A percentile compares a stretch with the other conserved stretches of the same genome.
phyloP scores from a whole-genome alignment of 2,797 vertebrate genomes.

The Bufotes viridis region DNA sequence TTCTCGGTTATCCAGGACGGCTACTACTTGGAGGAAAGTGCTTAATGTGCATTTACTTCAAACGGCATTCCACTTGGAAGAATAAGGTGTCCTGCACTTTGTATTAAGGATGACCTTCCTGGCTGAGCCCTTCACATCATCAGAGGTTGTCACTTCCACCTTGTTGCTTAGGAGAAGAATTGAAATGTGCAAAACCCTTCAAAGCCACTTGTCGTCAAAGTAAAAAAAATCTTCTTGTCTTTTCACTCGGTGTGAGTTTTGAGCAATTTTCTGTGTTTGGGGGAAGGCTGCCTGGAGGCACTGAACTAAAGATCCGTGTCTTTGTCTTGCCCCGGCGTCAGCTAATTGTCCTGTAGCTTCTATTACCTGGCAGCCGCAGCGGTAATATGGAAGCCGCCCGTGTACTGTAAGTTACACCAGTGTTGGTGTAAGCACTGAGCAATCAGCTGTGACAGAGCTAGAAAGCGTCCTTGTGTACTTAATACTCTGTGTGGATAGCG shows the following conservation, averaged over 20 bases:
- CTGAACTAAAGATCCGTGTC: background rate
- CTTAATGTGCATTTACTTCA: background rate
- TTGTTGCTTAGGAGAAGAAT: background rate
- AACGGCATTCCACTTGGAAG: too few relatives aligned
- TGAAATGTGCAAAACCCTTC: too few relatives aligned
- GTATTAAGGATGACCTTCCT: background rate
- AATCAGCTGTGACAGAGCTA: slow-evolving; percentile 41
- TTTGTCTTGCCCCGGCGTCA: slow-evolving; percentile 17
- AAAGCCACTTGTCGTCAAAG: too few relatives aligned
- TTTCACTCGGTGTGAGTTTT: background rate
- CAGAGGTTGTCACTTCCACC: background rate
- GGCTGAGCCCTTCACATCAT: background rate
- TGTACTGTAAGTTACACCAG: slow-evolving; percentile 41
- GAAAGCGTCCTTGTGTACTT: slow-evolving; percentile 48
- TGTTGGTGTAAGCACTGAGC: slow-evolving; percentile 44
- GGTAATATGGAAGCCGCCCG: slow-evolving; percentile 44
- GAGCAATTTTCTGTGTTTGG: background rate
- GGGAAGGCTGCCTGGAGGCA: background rate
- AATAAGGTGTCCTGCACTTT: background rate
- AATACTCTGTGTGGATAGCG: slow-evolving; percentile 29
- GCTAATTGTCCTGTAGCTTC: slow-evolving; percentile 38
- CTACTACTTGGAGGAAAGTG: background rate
- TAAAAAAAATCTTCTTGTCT: background rate
- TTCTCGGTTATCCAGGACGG: background rate
- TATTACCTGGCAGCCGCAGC: slow-evolving; percentile 46